These are phyloP conservation scores for Cacoxenus indagator DNA, from an alignment of 2,888 invertebrate genomes.

Conservation along the genomic window DNA sequence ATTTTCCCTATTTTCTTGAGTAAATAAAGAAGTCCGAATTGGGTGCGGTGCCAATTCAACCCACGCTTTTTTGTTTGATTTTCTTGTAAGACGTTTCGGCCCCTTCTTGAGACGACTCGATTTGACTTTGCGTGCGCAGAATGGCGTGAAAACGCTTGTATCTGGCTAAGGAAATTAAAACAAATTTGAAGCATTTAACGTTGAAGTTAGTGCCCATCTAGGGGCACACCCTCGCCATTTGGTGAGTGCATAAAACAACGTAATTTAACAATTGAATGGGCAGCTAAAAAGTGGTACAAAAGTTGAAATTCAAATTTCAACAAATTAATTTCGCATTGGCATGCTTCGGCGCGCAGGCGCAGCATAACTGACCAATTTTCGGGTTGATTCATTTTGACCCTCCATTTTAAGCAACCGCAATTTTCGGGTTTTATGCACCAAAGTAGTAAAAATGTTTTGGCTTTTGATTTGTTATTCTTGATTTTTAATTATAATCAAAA, in stretches of 20 bases:
- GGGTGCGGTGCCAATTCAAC: conserved; percentile 46
- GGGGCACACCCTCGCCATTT: background rate
- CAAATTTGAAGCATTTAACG: conserved; percentile 9
- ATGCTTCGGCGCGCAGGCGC: conserved; percentile 27
- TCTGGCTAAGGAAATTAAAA: conserved; percentile 55
- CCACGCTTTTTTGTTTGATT: conserved; percentile 51
- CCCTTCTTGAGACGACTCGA: background rate
- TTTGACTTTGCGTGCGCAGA: conserved; percentile 45
- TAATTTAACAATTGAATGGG: conserved; percentile 40
- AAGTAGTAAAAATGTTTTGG: conserved; percentile 24
- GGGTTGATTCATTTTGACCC: background rate
- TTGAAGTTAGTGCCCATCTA: background rate
- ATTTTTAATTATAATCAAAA: too few relatives aligned
- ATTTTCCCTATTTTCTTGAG: conserved; percentile 54
- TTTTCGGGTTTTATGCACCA: conserved; percentile 35
- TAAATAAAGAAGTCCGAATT: conserved; percentile 46
- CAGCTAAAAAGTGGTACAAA: background rate
- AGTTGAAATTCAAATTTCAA: conserved; percentile 22
- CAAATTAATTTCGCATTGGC: conserved; percentile 39
- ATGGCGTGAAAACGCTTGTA: conserved; percentile 63
- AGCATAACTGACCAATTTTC: conserved; percentile 1
- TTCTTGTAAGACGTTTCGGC: conserved; percentile 42
- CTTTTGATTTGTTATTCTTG: background rate
- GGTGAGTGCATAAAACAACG: conserved; percentile 25
- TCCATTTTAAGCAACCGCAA: background rate